These are phyloP conservation scores for Monomorium pharaonis DNA, from an alignment of 1,140 invertebrate species.

Conservation along the genomic window DNA sequence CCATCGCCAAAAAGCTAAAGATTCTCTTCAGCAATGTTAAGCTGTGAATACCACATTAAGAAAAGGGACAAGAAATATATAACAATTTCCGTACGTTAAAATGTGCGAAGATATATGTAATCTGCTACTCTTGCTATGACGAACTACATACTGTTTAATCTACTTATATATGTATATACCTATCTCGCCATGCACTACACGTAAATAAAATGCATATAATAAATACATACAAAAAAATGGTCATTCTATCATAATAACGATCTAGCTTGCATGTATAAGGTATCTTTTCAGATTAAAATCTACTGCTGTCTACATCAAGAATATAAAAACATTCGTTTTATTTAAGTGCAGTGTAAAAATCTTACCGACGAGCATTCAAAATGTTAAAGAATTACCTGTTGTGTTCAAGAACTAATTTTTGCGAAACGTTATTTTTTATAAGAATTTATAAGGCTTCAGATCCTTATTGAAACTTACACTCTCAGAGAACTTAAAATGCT, in stretches of 20 bases:
- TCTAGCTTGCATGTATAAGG: constrained; percentile 2
- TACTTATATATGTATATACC: background rate
- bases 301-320: background rate
- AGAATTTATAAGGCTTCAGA: background rate
- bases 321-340: background rate
- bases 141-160: constrained; percentile 20
- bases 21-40: background rate
- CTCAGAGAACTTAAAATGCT: constrained; percentile 1
- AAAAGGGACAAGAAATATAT: background rate
- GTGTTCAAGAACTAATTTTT: no score
- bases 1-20: constrained; percentile 30
- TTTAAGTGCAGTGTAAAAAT: background rate
- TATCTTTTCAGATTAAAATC: background rate
- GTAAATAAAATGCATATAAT: no score
- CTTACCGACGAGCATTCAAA: background rate
- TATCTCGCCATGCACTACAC: constrained; percentile 1
- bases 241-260: background rate
- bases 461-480: background rate
- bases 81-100: background rate
- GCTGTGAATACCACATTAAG: constrained; percentile 28
- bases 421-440: background rate
- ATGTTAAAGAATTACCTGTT: background rate
- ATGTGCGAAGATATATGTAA: constrained; percentile 26
- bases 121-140: constrained; percentile 3
- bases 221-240: background rate